Evolutionary conservation across 2,113 vertebrate genomes (phyloP), one percentile per base, ranked within the genome.

Genomic region (Anoura caudifer): DNA sequence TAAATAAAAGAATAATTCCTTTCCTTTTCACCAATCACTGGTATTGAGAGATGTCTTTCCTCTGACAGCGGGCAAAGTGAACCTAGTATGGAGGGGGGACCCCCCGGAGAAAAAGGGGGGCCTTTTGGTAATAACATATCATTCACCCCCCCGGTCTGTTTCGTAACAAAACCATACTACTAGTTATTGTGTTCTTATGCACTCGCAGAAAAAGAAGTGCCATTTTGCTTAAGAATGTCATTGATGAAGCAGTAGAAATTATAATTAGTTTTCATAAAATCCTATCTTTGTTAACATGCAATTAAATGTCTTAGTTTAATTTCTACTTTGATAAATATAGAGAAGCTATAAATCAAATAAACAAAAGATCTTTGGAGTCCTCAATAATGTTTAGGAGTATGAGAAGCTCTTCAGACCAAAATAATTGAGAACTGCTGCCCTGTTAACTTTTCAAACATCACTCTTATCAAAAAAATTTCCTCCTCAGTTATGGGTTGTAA

Each of bases 381-480:
- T 73, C 45, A 41, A 69, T 63, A 47, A 70, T 45, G 83, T 80
- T 86, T 94, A 81, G 50, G 33, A 90, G 1, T 73, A 6, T 80
- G 73, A 92, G 63, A 24, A 22, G 22, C 26, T 95, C 38, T 76
- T 91, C 15, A 93, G 6, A 36, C 33, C 24, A 76, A 75, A 91
- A 65, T 93, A n/a, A 45, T 94, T 86, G n/a, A 91, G n/a, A 95
- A 85, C 10, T 38, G 31, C 41, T 90, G 22, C n/a, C 93, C 24
- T 81, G 43, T 91, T 85, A 54, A 65, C 20, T 88, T 93, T 70
- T 36, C 26, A 89, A 94, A 45, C 16, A 76, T 81, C 63, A 92
- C 19, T 72, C 28, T 94, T 80, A 87, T 47, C 45, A 75, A 95
- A 69, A 77, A 6, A 82, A 79, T 96, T 94, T 95, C 72, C n/a